Evolutionary conservation across 2,888 invertebrate genomes (phyloP), one percentile per base, ranked within the genome.

Genomic region (Caenorhabditis plicata): DNA sequence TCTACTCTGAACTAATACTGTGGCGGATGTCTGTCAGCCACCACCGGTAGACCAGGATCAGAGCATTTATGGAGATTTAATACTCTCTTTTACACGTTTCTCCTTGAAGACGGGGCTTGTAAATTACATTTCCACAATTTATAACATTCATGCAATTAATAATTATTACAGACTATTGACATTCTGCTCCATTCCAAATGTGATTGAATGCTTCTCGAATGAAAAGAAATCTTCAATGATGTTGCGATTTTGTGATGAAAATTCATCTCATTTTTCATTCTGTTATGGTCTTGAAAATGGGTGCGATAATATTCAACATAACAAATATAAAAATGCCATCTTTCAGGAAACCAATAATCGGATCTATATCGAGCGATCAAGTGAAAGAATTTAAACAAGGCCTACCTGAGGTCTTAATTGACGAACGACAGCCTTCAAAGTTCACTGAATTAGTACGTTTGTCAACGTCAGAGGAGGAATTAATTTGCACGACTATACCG

Each of bases 371-470:
- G 0, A 50, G 63, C 1, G 73, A 73, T 9, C 71, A 69, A 35
- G 44, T 73, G 15, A 71, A 71, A 39, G 73, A 73, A 41, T 73
- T 73, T 45, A 73, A 73, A 36, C 71, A 71, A 32, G 73, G 71
- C 38, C 52, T 71, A 11, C 65, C 68, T 0, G 71, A 71, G 42
- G 64, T 71, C 35, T 42, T 73, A 15, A 64, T 73, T 35, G 73
- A 73, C 39, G 73, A 73, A 35, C 50, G 52, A 3, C 71, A 46
- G 29, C 71, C 73, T 8, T 51, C 69, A 9, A 65, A 62, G 36
- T 68, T 27, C 35, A 33, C 22, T 46, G 36, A 11, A 26, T 27
- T 35, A 52, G 42, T 1, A 27, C n/a, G 29, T 27, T 27, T 27
- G 13, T 9, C 13, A 9, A 27, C 29, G 29, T 7, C 7, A 27